A percentile compares a stretch with the other conserved stretches of the same genome.
phyloP scores from a whole-genome alignment of 2,113 vertebrate genomes.

The Sinocyclocheilus rhinocerous region DNA sequence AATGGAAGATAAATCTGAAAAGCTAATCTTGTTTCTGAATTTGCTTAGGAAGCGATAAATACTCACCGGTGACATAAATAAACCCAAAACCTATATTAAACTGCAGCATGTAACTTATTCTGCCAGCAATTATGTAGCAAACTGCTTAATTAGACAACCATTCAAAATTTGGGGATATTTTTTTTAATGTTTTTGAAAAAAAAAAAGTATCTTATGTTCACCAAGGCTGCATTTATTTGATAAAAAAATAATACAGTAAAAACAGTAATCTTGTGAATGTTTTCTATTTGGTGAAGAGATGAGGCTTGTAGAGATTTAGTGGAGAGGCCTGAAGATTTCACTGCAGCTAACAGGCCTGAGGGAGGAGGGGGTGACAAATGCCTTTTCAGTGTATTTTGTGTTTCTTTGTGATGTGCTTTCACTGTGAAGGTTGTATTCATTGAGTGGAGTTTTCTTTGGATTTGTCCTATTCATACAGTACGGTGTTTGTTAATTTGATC shows the following conservation, averaged over 20 bases:
- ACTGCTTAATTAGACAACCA: not conserved
- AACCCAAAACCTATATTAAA: not conserved
- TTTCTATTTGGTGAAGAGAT: constrained; percentile 16
- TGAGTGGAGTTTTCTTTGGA: not conserved
- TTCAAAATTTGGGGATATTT: not conserved
- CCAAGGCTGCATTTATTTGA: not conserved
- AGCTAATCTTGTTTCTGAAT: not conserved
- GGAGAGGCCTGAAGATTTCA: constrained; percentile 23
- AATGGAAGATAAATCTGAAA: not conserved
- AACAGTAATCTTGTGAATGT: too few species aligned
- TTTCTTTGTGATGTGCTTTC: not conserved
- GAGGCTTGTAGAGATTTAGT: constrained; percentile 43
- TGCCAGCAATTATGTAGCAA: not conserved
- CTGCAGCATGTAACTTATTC: not conserved
- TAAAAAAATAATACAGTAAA: too few species aligned
- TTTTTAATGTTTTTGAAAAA: too few species aligned
- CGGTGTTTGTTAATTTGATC: not conserved
- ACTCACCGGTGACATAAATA: not conserved
- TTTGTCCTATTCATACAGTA: not conserved
- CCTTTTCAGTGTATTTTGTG: not conserved
- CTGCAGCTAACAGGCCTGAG: not conserved
- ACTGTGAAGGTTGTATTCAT: not conserved
- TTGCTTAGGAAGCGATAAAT: not conserved
- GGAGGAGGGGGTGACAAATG: not conserved
- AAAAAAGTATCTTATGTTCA: too few species aligned